Conservation (phyloP, 64 coral and sea anemone genomes). For the Dendrophyllia cribrosa region DNA sequence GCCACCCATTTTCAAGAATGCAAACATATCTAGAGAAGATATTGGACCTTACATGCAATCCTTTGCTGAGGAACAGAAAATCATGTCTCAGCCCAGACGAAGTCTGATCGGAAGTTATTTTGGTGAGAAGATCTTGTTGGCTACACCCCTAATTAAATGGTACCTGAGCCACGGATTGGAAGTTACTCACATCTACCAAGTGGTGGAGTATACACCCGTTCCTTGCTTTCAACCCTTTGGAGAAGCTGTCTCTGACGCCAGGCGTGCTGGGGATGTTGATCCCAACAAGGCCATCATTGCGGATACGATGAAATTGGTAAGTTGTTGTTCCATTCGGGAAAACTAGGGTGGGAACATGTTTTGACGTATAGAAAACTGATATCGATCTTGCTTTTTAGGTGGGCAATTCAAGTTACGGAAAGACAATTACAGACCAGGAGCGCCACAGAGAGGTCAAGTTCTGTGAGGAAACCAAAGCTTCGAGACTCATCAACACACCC, state of each 20-base stretch:
- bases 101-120: constrained; percentile 54
- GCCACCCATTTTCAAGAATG: constrained; percentile 70
- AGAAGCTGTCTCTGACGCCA: constrained; percentile 47
- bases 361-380: too few species aligned
- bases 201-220: constrained; percentile 36
- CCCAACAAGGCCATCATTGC: constrained; percentile 26
- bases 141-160: constrained; percentile 40
- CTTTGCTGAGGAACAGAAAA: not conserved
- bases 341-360: too few species aligned
- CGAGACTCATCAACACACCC: not conserved
- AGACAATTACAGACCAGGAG: constrained; percentile 35
- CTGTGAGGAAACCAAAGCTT: not conserved
- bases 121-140: constrained; percentile 52
- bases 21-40: constrained; percentile 46
- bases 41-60: constrained; percentile 57
- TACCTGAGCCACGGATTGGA: constrained; percentile 56
- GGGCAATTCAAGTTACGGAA: constrained; percentile 1
- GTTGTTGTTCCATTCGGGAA: too few species aligned
- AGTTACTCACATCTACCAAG: constrained; percentile 39
- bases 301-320: constrained; percentile 43
- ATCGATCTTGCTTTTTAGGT: too few species aligned
- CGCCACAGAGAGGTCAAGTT: not conserved
- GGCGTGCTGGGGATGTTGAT: constrained; percentile 49
- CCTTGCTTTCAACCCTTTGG: constrained; percentile 53
- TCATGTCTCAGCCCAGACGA: constrained; percentile 27